Conservation (phyloP, 2,888 invertebrate genomes). For the Xylocampa areola region DNA sequence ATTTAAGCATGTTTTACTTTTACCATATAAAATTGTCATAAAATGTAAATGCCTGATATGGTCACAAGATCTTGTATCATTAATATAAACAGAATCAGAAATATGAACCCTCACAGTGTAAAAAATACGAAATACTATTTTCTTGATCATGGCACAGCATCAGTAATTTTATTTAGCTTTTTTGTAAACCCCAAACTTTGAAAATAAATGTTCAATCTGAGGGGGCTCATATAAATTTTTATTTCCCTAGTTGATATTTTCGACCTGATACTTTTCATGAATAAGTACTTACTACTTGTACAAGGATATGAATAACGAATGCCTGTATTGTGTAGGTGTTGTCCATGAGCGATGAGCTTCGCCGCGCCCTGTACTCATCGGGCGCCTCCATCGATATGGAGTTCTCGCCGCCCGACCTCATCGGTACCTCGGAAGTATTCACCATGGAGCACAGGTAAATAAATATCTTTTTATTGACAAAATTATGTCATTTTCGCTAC, state of each 20-base stretch:
- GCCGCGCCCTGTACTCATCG: slow-evolving; percentile 94
- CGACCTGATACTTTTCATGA: neutral
- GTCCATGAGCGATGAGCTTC: slow-evolving; percentile 98
- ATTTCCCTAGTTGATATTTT: slow-evolving; percentile 5
- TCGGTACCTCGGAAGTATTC: slow-evolving; percentile 96
- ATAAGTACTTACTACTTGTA: neutral
- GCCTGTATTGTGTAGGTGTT: slow-evolving; percentile 91
- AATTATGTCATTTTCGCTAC: neutral
- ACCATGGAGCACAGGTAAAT: slow-evolving; percentile 95
- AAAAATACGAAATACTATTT: slow-evolving; percentile 1
- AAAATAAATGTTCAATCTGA: neutral
- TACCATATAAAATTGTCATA: neutral
- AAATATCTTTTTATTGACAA: slow-evolving; percentile 7
- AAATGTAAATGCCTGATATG: slow-evolving; percentile 2
- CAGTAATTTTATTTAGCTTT: too few relatives aligned
- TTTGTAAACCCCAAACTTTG: neutral
- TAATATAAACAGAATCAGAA: slow-evolving; percentile 2
- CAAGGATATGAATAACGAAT: neutral
- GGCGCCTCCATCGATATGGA: slow-evolving; percentile 96
- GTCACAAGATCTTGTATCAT: slow-evolving; percentile 1
- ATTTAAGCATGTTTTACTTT: slow-evolving; percentile 43
- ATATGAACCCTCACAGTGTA: slow-evolving; percentile 6
- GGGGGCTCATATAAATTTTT: slow-evolving; percentile 5
- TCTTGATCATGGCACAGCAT: slow-evolving; percentile 6
- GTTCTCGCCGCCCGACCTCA: slow-evolving; percentile 96